Conservation (phyloP, 37 sponge, comb jelly and placozoan genomes). For the Beroe ovata region DNA sequence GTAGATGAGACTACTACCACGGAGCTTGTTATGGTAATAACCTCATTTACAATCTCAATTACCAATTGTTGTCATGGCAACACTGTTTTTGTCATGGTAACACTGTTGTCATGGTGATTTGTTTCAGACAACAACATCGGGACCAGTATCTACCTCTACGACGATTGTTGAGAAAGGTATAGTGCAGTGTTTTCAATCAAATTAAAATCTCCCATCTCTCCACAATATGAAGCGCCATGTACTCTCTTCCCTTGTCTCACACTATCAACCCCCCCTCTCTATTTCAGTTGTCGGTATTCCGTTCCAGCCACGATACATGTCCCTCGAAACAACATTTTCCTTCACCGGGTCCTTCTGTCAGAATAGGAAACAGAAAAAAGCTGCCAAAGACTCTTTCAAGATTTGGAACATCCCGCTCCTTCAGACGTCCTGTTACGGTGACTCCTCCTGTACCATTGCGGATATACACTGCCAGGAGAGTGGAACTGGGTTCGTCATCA, state of each 20-base stretch:
- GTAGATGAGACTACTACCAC: no score
- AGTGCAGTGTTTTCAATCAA: background rate
- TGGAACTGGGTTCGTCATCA: background rate
- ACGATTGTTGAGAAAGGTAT: background rate
- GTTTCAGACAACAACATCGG: background rate
- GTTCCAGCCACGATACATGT: background rate
- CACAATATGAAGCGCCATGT: background rate
- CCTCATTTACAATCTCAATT: no score
- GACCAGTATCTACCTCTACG: background rate
- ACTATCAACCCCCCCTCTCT: background rate
- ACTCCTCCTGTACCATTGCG: background rate
- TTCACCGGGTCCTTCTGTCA: background rate
- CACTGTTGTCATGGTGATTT: no score
- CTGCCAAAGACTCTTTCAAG: constrained; percentile 14
- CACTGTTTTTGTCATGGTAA: no score
- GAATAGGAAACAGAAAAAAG: background rate
- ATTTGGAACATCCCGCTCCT: background rate
- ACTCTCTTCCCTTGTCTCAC: background rate
- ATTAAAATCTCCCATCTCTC: background rate
- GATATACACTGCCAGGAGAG: background rate
- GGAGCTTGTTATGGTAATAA: no score
- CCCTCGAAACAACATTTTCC: background rate
- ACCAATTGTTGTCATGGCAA: no score
- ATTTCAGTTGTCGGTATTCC: background rate
- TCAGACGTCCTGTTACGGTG: background rate